These are phyloP conservation scores for Phaenicophaeus curvirostris DNA, from an alignment of 2,797 vertebrate genomes.

Conservation along the genomic window DNA sequence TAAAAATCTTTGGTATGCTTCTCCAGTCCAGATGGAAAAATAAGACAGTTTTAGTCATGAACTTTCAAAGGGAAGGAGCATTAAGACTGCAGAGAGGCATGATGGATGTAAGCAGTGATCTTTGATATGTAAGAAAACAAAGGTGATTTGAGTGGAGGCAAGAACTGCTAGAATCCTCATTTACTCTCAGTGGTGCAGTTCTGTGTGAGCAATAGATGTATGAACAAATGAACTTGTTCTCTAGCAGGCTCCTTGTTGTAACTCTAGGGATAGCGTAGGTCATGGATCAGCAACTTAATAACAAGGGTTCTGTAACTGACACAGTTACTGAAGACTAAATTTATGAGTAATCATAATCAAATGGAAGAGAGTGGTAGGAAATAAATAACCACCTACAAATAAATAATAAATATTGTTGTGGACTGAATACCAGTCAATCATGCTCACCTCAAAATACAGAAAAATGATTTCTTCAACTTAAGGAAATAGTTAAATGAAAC, in stretches of 20 bases:
- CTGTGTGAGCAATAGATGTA: neutral
- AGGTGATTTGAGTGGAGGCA: neutral
- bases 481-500: neutral
- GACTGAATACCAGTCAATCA: neutral
- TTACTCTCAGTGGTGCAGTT: neutral
- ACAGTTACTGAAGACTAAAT: neutral
- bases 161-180: neutral
- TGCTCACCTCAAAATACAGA: neutral
- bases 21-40: constrained; percentile 35
- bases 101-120: neutral
- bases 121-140: neutral
- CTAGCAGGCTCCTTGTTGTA: neutral
- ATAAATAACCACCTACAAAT: neutral
- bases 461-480: neutral
- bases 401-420: neutral
- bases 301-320: neutral
- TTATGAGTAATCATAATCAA: neutral
- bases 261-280: neutral
- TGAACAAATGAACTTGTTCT: neutral
- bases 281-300: neutral
- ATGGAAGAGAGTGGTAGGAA: neutral
- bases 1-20: constrained; percentile 11
- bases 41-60: neutral
- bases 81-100: neutral
- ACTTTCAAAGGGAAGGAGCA: neutral